Base-by-base conservation (phyloP, 64 coral and sea anemone genomes). In the Pachyseris speciosa region DNA sequence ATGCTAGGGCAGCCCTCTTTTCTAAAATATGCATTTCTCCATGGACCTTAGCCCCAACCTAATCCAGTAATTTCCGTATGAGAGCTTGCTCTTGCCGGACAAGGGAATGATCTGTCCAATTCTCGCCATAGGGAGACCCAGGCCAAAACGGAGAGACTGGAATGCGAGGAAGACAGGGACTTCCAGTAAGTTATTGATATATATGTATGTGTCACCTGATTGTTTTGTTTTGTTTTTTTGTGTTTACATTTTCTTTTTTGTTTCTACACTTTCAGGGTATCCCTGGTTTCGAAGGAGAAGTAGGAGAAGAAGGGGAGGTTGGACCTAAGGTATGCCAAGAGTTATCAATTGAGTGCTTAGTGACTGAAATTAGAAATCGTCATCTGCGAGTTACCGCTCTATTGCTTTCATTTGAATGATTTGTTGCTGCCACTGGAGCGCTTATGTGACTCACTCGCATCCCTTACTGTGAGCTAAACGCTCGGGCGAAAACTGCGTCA, bases 71-170 rank as follows among this genome's bases (percentile, higher is more conserved):
- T n/a, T n/a, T n/a, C n/a, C n/a, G n/a, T n/a, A n/a, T n/a, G n/a
- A n/a, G n/a, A n/a, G n/a, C n/a, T n/a, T n/a, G n/a, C n/a, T n/a
- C n/a, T n/a, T n/a, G n/a, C n/a, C 47, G 47, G 47, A 49, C 7
- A 49, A 49, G 47, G 47, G 15, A 49, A 49, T 64, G 60, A 36
- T 68, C 2, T 4, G 38, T 4, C 53, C 34, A 7, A 28, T 83
- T 37, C 13, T 78, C 37, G 7, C 27, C 0, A 41, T 37, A 91
- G 88, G 88, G 88, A 49, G 88, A 83, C 16, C 75, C 63, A n/a
- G 88, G 88, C n/a, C 5, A 16, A 11, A 50, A 69, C 7, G 88
- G 88, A 17, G 6, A 41, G 1, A 22, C 9, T 8, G 77, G 77
- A 81, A n/a, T 13, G 4, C 20, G n/a, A 38, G 77, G 77, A 11